Percentiles rank a stretch among this genome's conserved stretches.
phyloP scores from a whole-genome alignment of 1,140 invertebrate species.

The Elymnias hypermnestra region DNA sequence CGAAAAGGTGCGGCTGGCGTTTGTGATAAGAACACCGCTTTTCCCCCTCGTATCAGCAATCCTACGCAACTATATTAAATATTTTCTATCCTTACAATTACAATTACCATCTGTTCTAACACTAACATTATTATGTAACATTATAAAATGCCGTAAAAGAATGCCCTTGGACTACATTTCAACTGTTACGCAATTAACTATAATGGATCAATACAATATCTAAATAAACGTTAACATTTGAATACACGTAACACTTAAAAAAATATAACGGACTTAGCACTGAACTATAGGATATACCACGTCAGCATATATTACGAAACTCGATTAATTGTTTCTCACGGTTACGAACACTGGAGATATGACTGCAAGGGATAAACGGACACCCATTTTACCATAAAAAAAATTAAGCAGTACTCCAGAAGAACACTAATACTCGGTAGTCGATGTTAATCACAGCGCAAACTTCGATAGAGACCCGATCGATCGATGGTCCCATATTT shows the following conservation, averaged over 20 bases:
- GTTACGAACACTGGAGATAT: conserved; percentile 2
- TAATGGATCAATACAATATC: conserved; percentile 28
- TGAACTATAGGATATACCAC: conserved; percentile 1
- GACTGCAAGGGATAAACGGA: conserved; percentile 5
- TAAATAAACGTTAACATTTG: conserved; percentile 9
- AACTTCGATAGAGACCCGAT: conserved; percentile 69
- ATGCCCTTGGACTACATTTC: conserved; percentile 50
- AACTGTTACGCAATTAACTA: conserved; percentile 56
- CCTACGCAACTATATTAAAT: conserved; percentile 37
- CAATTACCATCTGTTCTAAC: no score
- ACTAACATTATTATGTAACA: no score
- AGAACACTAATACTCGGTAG: conserved; percentile 26
- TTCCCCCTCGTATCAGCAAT: conserved; percentile 59
- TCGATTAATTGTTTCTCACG: neutral
- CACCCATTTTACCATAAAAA: conserved; percentile 26
- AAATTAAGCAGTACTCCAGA: conserved; percentile 9
- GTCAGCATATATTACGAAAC: neutral
- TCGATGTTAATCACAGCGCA: conserved; percentile 53
- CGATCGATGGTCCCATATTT: conserved; percentile 73
- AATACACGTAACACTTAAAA: neutral
- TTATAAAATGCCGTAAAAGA: no score
- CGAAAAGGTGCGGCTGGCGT: conserved; percentile 68
- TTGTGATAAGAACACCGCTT: conserved; percentile 67
- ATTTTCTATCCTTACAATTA: conserved; percentile 11
- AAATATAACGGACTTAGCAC: conserved; percentile 2